A percentile compares a stretch with the other conserved stretches of the same genome.
These are phyloP conservation scores for Gymnopithys bicolor DNA, from an alignment of 2,797 vertebrate genomes.

Conservation along the genomic window DNA sequence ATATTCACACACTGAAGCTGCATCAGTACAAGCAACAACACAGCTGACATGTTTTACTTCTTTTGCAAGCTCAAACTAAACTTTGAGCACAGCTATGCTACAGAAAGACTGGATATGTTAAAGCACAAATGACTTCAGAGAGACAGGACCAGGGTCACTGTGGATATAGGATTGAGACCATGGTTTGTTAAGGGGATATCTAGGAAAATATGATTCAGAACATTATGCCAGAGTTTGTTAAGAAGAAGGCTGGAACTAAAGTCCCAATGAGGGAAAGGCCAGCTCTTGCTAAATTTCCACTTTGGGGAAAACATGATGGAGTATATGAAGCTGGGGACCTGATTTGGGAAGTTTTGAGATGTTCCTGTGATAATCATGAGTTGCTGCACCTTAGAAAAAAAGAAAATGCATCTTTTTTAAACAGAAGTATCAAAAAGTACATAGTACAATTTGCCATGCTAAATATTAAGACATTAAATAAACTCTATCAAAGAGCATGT, in stretches of 20 bases:
- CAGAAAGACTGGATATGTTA: not conserved
- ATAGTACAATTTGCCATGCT: not conserved
- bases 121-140: not conserved
- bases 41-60: not conserved
- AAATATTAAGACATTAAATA: not conserved
- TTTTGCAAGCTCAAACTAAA: not conserved
- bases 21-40: not conserved
- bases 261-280: not conserved
- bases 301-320: accelerated
- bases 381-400: not conserved
- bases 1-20: not conserved
- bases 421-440: not conserved
- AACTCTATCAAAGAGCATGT: not conserved
- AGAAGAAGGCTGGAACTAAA: not conserved
- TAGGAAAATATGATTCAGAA: not conserved
- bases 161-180: not conserved
- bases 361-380: not conserved
- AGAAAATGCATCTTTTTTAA: not conserved
- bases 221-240: not conserved
- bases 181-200: not conserved
- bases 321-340: not conserved
- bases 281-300: not conserved
- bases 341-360: not conserved
- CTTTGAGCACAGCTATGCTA: not conserved
- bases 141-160: not conserved